Evolutionary conservation across 1,140 invertebrate genomes (phyloP).

Genomic region (Aleiodes sp.): DNA sequence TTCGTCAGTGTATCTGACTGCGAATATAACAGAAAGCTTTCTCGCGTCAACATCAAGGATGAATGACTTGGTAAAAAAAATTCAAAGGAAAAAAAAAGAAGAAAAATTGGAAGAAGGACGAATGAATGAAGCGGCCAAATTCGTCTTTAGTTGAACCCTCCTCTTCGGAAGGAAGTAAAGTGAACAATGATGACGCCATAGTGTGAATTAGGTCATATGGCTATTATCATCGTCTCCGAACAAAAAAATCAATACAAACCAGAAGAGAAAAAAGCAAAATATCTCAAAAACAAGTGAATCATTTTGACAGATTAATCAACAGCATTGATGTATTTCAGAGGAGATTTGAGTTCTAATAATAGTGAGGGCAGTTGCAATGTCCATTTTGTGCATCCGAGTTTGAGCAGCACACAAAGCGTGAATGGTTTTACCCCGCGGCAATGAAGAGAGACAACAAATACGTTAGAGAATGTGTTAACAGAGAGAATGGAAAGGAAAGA

Average conservation of each 20-base stretch:
- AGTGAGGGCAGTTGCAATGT: not conserved
- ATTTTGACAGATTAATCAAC: no score
- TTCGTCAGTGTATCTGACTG: not conserved
- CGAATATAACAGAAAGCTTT: slow-evolving; percentile 5
- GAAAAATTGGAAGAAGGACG: not conserved
- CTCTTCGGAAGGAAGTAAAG: not conserved
- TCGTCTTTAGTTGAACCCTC: not conserved
- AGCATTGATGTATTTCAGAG: no score
- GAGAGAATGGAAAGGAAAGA: not conserved
- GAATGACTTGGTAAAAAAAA: not conserved
- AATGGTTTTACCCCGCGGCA: no score
- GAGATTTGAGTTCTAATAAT: no score
- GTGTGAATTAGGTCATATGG: not conserved
- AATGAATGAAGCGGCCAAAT: not conserved
- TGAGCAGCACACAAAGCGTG: slow-evolving; percentile 2
- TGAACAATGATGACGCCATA: not conserved
- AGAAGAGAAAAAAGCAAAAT: slow-evolving; percentile 6
- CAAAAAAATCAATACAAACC: no score
- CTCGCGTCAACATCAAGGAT: not conserved
- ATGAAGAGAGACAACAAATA: not conserved
- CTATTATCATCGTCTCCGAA: not conserved
- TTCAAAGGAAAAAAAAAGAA: no score
- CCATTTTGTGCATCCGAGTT: not conserved
- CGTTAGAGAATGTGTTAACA: not conserved
- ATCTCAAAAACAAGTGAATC: no score